These are phyloP conservation scores for Rhorus exstirpatorius DNA, from an alignment of 2,888 invertebrate species.

Conservation along the genomic window DNA sequence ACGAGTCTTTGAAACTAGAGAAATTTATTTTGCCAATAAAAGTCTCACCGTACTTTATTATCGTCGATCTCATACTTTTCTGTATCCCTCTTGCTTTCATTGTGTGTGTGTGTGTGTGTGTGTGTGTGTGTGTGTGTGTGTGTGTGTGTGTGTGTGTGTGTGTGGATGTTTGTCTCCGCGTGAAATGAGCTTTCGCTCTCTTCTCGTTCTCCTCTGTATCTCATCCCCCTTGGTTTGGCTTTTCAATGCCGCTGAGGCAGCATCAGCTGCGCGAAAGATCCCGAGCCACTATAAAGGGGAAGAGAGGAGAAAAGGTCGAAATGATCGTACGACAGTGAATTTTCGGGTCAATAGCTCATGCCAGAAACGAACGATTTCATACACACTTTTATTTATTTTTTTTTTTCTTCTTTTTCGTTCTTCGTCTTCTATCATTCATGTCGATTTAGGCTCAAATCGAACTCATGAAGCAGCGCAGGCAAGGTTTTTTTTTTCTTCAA, in stretches of 20 bases:
- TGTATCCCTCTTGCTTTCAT: neutral
- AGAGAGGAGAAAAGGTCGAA: constrained; percentile 17
- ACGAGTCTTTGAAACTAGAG: too few species aligned
- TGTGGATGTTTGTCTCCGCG: neutral
- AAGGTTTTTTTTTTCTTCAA: neutral
- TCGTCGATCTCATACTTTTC: neutral
- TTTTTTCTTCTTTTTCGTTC: neutral
- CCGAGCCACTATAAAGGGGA: neutral
- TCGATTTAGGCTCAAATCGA: constrained; percentile 6
- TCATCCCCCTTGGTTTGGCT: constrained; percentile 12
- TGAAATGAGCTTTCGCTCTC: constrained; percentile 10
- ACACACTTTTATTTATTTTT: neutral
- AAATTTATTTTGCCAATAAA: constrained; percentile 1
- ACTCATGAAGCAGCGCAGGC: neutral
- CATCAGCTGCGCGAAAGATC: constrained; percentile 22
- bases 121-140: neutral
- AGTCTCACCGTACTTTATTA: constrained; percentile 3
- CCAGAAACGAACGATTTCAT: neutral
- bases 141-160: neutral
- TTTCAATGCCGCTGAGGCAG: constrained; percentile 23
- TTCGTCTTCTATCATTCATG: neutral
- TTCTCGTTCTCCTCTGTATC: neutral
- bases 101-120: too few species aligned
- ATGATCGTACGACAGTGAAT: constrained; percentile 37
- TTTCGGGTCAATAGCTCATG: constrained; percentile 1